Percentiles rank a stretch among this genome's conserved stretches.
These are phyloP conservation scores for Drosophila persimilis DNA, from an alignment of 1,140 invertebrate genomes.

Conservation along the genomic window DNA sequence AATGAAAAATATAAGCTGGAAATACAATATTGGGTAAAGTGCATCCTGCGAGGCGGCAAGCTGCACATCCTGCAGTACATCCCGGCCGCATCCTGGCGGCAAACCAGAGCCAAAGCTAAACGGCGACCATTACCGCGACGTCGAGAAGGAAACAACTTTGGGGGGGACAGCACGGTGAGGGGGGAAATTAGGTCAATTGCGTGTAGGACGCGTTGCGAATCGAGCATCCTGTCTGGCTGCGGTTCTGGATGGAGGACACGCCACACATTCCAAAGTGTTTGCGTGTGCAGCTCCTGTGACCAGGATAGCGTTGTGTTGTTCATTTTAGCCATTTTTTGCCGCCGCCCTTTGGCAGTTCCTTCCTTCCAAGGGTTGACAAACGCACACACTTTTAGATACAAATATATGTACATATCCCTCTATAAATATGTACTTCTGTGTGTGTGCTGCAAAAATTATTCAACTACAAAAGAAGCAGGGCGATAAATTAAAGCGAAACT, in stretches of 20 bases:
- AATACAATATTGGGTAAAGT: slow-evolving; percentile 50
- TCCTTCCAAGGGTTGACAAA: slow-evolving; percentile 34
- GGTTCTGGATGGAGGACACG: no score
- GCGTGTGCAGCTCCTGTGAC: slow-evolving; percentile 24
- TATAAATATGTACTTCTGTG: neutral
- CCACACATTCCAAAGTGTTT: neutral
- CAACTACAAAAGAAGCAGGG: slow-evolving; percentile 26
- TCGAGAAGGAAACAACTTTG: slow-evolving; percentile 27
- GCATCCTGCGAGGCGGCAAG: slow-evolving; percentile 44
- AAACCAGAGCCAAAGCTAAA: slow-evolving; percentile 49
- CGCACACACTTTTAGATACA: slow-evolving; percentile 22
- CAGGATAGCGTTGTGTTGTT: slow-evolving; percentile 53
- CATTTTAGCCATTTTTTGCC: slow-evolving; percentile 24
- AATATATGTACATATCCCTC: neutral
- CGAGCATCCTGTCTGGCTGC: slow-evolving; percentile 40
- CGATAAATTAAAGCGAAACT: slow-evolving; percentile 59
- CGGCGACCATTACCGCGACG: slow-evolving; percentile 53
- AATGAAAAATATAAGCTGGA: slow-evolving; percentile 23
- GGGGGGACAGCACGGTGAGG: neutral
- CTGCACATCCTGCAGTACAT: slow-evolving; percentile 48
- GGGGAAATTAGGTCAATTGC: slow-evolving; percentile 68
- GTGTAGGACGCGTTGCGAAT: slow-evolving; percentile 53
- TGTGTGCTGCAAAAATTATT: slow-evolving; percentile 9
- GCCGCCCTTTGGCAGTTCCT: slow-evolving; percentile 9
- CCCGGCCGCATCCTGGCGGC: slow-evolving; percentile 47